A percentile compares a stretch with the other conserved stretches of the same genome.
Conservation (phyloP, 2,113 vertebrate genomes). For the Oceanodroma tethys region DNA sequence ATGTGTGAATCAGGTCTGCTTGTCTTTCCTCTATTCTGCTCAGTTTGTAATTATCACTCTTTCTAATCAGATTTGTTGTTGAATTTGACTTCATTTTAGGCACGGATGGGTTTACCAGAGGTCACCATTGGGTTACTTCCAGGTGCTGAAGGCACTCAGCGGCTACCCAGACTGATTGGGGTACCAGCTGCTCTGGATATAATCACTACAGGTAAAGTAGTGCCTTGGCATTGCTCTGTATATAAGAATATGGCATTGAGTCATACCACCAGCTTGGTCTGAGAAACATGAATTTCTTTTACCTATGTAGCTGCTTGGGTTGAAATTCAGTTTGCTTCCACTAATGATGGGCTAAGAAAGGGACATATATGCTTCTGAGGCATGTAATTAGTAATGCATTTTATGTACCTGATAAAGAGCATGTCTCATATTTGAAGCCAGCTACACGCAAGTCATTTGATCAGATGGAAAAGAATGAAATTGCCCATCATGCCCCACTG, state of each 20-base stretch:
- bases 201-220: constrained; percentile 85
- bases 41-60: not conserved
- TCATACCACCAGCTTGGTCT: not conserved
- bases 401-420: not conserved
- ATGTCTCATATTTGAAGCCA: not conserved
- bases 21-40: not conserved
- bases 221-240: not conserved
- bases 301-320: not conserved
- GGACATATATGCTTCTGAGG: not conserved
- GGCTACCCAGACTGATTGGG: constrained; percentile 88
- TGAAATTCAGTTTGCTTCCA: not conserved
- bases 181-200: constrained; percentile 85
- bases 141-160: constrained; percentile 85
- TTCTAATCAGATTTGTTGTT: not conserved
- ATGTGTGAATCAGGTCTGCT: not conserved
- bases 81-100: constrained; percentile 66
- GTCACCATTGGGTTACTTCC: constrained; percentile 88
- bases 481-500: not conserved
- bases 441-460: not conserved
- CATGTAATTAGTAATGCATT: not conserved
- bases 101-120: constrained; percentile 86
- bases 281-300: not conserved
- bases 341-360: not conserved
- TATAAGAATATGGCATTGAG: not conserved
- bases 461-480: not conserved